Evolutionary conservation across 1,140 invertebrate species (phyloP), one percentile per base, ranked within the genome.

Genomic region (Philopotamus ludificatus): DNA sequence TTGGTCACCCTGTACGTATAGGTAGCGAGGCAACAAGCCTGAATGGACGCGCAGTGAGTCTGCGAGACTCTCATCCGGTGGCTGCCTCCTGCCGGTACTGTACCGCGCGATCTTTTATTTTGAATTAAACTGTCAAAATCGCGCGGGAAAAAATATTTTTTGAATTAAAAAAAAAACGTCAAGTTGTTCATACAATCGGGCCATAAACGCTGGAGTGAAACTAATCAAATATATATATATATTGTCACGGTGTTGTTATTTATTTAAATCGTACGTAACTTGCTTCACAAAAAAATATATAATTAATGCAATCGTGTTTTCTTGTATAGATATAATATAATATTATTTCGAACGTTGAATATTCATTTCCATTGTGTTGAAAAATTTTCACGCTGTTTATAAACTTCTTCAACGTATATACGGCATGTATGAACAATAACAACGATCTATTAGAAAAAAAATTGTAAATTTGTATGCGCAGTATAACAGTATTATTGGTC

Each of bases 21-120:
- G 23, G 63, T 50, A 65, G 66, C 39, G 41, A 25, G 50, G 61
- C 44, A 67, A 63, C 45, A 59, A 51, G 66, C 50, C 34, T 49
- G 41, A 57, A 41, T 57, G 49, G 41, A 15, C 39, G 59, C 12
- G 58, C 66, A 65, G 67, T 65, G 44, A 68, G 67, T 59, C 63
- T 59, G 67, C 50, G 62, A 65, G 41, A 22, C 63, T 67, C 66
- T 53, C 45, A n/a, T 57, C 50, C 34, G 60, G 42, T 58, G 53
- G 63, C 61, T 57, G 67, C 57, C 55, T 60, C 10, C n/a, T 10
- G 28, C 47, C 49, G 62, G 66, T 58, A 49, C n/a, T n/a, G 26
- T 28, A 28, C 39, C 20, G 44, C 45, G 51, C 45, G 21, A 62
- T 62, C 50, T 54, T 51, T 12, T 57, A 39, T 61, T 44, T 23